Percentiles rank a stretch among this genome's conserved stretches.
Evolutionary conservation across 2,113 vertebrate species (phyloP).

Genomic region (Chaetorhynchus papuensis): DNA sequence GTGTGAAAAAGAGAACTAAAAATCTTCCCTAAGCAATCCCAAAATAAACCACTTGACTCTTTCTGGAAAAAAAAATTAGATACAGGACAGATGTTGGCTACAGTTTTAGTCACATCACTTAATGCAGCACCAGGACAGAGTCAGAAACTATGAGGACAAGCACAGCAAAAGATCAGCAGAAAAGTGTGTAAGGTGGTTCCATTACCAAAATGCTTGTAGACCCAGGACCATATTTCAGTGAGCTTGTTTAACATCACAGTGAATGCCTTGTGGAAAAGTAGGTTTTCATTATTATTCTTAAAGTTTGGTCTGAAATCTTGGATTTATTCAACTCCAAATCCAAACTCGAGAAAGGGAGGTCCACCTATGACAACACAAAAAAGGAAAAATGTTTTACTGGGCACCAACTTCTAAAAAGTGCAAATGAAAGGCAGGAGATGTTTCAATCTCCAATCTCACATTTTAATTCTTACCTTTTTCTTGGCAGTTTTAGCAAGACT

Average conservation of each 20-base stretch:
- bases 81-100: not conserved
- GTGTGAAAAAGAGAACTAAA: conserved; percentile 23
- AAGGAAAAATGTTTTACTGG: not conserved
- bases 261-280: not conserved
- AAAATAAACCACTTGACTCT: conserved; percentile 10
- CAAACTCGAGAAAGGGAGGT: not conserved
- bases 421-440: not conserved
- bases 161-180: not conserved
- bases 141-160: not conserved
- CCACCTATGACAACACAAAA: fast-evolving
- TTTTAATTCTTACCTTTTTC: not conserved
- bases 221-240: not conserved
- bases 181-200: not conserved
- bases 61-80: not conserved
- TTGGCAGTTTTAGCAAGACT: not conserved
- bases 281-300: not conserved
- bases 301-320: not conserved
- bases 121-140: not conserved
- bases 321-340: not conserved
- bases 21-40: not conserved
- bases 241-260: not conserved
- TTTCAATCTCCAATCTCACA: not conserved
- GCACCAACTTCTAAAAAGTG: not conserved
- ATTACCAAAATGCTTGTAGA: not conserved
- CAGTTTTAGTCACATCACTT: not conserved